Evolutionary conservation across 1,140 invertebrate species (phyloP).

Genomic region (Grapholita molesta): DNA sequence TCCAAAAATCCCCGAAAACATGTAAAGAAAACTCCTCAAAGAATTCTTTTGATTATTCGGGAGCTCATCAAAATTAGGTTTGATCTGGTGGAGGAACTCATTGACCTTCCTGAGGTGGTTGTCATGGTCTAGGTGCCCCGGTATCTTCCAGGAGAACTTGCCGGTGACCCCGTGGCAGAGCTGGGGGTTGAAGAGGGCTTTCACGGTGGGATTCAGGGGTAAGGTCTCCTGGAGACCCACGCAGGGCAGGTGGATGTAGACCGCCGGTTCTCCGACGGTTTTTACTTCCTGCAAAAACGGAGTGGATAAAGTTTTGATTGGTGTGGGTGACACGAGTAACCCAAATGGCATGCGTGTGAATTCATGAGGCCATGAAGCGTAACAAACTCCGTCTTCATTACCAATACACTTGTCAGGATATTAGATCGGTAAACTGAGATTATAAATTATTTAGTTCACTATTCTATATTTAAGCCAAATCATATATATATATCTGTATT

Average conservation of each 20-base stretch:
- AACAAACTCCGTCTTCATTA: background rate
- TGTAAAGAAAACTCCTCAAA: conserved; percentile 76
- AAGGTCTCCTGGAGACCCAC: conserved; percentile 50
- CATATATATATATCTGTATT: too few relatives aligned
- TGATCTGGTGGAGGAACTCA: conserved; percentile 39
- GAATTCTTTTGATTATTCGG: conserved; percentile 57
- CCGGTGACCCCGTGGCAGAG: conserved; percentile 34
- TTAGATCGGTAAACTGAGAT: too few relatives aligned
- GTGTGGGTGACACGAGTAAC: background rate
- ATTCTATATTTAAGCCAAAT: too few relatives aligned
- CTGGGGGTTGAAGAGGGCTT: conserved; percentile 42
- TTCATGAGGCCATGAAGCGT: background rate
- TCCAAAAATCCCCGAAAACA: conserved; percentile 76
- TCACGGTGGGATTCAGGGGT: conserved; percentile 37
- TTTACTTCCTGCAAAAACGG: conserved; percentile 52
- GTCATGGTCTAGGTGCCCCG: conserved; percentile 52
- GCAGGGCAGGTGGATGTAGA: conserved; percentile 50
- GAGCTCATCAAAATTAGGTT: conserved; percentile 42
- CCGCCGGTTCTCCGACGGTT: conserved; percentile 30
- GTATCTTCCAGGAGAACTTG: conserved; percentile 48
- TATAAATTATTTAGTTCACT: too few relatives aligned
- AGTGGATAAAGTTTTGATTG: background rate
- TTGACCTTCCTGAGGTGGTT: conserved; percentile 47
- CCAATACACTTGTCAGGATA: background rate
- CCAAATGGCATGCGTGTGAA: background rate